Base-by-base conservation (phyloP, 2,888 invertebrate genomes). In the Cerastoderma edule region DNA sequence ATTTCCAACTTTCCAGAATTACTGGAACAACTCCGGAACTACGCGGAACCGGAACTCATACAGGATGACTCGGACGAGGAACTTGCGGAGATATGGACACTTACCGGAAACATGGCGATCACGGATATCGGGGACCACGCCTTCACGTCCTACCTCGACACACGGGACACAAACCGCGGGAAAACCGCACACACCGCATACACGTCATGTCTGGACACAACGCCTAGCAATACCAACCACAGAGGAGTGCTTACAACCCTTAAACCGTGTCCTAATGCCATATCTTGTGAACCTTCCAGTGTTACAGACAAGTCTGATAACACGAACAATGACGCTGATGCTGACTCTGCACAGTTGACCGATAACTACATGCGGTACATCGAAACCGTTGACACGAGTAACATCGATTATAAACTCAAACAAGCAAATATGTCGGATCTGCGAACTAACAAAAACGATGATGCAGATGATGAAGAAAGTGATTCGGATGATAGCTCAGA, bases 391-490 rank as follows among this genome's bases (percentile, higher is more conserved):
- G 39, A 2, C 8, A 39, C 24, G 2, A 24, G 5, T 22, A 22
- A 50, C 24, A n/a, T n/a, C n/a, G n/a, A n/a, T n/a, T n/a, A n/a
- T n/a, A n/a, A n/a, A n/a, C n/a, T n/a, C n/a, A n/a, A n/a, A n/a
- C n/a, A n/a, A n/a, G n/a, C n/a, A n/a, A n/a, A n/a, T n/a, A n/a
- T n/a, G n/a, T n/a, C n/a, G n/a, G n/a, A n/a, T n/a, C n/a, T n/a
- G n/a, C n/a, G n/a, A n/a, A n/a, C n/a, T n/a, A n/a, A 65, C 30
- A 16, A 39, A 19, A 19, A 48, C 30, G 65, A 46, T 46, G 46
- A 65, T 24, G 65, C 39, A 35, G 68, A 35, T 68, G 46, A 44
- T 22, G 60, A 44, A 32, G 39, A 35, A 63, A 54, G 60, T 67
- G 32, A 56, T 27, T 27, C 13, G 4, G 33, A 44, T 46, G 28